Conservation (phyloP, 1,140 invertebrate species). For the Temnothorax longispinosus region DNA sequence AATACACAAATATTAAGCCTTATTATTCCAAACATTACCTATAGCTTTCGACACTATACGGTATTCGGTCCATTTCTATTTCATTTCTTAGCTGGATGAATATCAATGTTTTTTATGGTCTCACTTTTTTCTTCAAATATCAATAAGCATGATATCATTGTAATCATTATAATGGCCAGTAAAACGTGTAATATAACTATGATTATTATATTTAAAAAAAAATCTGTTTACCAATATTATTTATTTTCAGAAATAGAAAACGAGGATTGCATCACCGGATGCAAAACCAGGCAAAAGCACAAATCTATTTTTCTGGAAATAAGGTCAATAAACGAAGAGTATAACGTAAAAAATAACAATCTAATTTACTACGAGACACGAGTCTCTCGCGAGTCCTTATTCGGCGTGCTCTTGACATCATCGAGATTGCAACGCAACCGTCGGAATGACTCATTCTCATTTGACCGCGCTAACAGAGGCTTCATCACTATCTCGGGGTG, state of each 20-base stretch:
- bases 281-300: background rate
- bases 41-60: background rate
- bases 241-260: background rate
- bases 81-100: background rate
- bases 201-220: background rate
- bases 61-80: background rate
- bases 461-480: constrained; percentile 55
- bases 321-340: background rate
- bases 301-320: background rate
- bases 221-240: background rate
- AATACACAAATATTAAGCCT: background rate
- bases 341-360: background rate
- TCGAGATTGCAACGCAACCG: constrained; percentile 50
- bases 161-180: background rate
- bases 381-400: constrained; percentile 71
- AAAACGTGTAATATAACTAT: background rate
- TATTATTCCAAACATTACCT: background rate
- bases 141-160: background rate
- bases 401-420: constrained; percentile 76
- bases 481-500: constrained; percentile 64
- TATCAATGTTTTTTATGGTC: background rate
- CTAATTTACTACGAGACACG: constrained; percentile 62
- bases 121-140: background rate
- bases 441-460: constrained; percentile 74
- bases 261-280: background rate